Evolutionary conservation across 2,888 invertebrate species (phyloP).

Genomic region (Zaprionus lineosus): DNA sequence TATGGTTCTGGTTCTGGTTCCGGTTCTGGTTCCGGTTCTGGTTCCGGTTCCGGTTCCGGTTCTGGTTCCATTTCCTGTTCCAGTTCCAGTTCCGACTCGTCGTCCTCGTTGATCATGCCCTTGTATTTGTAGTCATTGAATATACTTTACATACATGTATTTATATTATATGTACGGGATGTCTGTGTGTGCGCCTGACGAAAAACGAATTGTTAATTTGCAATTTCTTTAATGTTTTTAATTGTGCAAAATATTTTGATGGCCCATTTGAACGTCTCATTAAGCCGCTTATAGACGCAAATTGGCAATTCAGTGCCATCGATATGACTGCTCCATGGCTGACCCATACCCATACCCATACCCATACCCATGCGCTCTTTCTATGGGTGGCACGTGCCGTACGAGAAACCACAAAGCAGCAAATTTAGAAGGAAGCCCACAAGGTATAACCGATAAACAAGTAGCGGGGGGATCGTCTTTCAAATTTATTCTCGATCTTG

Average conservation of each 20-base stretch:
- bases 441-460: neutral
- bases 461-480: conserved; percentile 16
- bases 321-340: conserved; percentile 23
- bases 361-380: too few species aligned
- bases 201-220: conserved; percentile 41
- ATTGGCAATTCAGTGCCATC: conserved; percentile 43
- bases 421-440: neutral
- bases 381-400: conserved; percentile 25
- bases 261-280: conserved; percentile 51
- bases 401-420: conserved; percentile 17
- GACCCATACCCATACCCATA: too few species aligned
- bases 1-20: conserved; percentile 21
- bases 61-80: conserved; percentile 19
- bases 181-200: conserved; percentile 8
- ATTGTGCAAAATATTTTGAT: conserved; percentile 42
- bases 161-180: conserved; percentile 1
- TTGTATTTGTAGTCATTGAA: conserved; percentile 29
- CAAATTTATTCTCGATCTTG: conserved; percentile 6
- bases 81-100: conserved; percentile 21
- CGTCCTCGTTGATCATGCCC: conserved; percentile 12
- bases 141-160: conserved; percentile 21
- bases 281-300: conserved; percentile 46
- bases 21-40: conserved; percentile 17
- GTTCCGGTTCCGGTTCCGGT: conserved; percentile 15
- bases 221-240: conserved; percentile 25